Evolutionary conservation across 2,888 invertebrate species (phyloP), one percentile per base, ranked within the genome.

Genomic region (Harmothoe impar): DNA sequence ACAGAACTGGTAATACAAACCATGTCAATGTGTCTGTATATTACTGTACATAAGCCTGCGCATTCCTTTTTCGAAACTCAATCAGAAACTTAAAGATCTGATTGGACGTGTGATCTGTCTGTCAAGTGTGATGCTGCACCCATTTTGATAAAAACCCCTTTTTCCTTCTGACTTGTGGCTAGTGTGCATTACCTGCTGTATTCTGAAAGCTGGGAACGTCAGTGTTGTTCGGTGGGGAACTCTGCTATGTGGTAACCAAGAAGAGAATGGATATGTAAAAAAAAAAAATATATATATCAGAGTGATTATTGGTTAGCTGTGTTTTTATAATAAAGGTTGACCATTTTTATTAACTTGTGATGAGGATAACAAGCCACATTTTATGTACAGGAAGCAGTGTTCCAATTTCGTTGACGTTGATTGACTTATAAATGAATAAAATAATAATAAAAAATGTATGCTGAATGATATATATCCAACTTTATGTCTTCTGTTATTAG

Each of bases 321-420:
- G 15, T 43, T 81, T 35, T 20, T 7, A 25, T 31, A 15, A 25
- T 77, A 43, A 23, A 35, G 35, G 35, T 81, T 81, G 35, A 81
- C 81, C 35, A 23, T 43, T 35, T 33, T 33, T 81, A 20, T 81
- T 33, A 20, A 43, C 33, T 23, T 81, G 81, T 35, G 81, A 81
- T 43, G 43, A 33, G 7, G 29, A 33, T 33, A 23, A 77, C 12
- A 33, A 33, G 20, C 43, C 81, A 81, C 81, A 81, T 20, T 35
- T 0, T 81, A 23, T 81, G 43, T 81, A 81, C 81, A 81, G 25
- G 52, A 54, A 86, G 54, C 86, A 23, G 86, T 52, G 54, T 86
- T 86, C 86, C 86, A 31, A 52, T 86, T 86, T 86, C 54, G 86
- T 86, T 86, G 52, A 54, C 56, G 25, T 86, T 86, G 86, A 54